Conservation (phyloP, 2,888 invertebrate species). For the Yponomeuta malinellus region DNA sequence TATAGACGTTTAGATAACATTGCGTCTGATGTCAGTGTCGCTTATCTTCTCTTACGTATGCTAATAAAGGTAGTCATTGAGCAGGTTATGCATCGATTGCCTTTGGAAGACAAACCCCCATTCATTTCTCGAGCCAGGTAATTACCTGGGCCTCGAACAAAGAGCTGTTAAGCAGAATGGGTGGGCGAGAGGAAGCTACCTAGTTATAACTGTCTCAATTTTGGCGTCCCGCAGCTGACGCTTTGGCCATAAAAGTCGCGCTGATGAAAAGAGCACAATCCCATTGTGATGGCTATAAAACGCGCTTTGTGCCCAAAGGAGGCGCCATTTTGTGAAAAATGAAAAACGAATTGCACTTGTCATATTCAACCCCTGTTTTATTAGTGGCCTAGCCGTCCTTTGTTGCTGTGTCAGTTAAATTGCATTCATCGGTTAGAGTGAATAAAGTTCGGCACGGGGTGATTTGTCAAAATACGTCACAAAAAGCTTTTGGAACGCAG, state of each 20-base stretch:
- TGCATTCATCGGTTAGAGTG: conserved; percentile 18
- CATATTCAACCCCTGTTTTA: conserved; percentile 51
- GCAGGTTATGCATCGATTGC: background rate
- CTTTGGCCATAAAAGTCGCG: conserved; percentile 61
- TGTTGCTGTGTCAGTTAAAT: conserved; percentile 34
- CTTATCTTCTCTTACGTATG: background rate
- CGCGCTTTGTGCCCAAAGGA: conserved; percentile 61
- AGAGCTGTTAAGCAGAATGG: background rate
- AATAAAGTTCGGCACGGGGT: conserved; percentile 3
- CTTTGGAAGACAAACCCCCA: background rate
- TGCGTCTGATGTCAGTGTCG: background rate
- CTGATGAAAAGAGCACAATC: conserved; percentile 71
- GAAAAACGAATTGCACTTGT: conserved; percentile 66
- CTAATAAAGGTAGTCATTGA: background rate
- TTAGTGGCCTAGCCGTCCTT: conserved; percentile 32
- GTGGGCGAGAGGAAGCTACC: background rate
- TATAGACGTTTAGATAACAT: background rate
- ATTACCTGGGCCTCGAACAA: background rate
- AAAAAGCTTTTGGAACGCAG: background rate
- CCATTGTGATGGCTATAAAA: conserved; percentile 68
- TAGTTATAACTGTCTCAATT: conserved; percentile 56
- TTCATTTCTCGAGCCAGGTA: background rate
- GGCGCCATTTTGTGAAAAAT: conserved; percentile 67
- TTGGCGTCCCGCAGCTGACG: conserved; percentile 61
- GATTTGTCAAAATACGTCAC: background rate